These are phyloP conservation scores for Oreochromis spilurus DNA, from an alignment of 2,113 vertebrate genomes.

Conservation along the genomic window DNA sequence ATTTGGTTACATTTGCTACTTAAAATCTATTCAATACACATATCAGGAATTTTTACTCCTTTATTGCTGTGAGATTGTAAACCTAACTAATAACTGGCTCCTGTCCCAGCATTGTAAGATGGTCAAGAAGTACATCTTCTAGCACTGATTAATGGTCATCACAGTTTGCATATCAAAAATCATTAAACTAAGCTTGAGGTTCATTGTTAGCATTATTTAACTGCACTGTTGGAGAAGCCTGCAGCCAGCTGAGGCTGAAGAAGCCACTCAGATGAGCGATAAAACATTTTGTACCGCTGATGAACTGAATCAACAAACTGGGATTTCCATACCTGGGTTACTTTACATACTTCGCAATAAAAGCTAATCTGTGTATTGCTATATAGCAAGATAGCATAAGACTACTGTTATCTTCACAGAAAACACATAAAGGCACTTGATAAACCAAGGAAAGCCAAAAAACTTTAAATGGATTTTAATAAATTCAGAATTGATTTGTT, in stretches of 20 bases:
- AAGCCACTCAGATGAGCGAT: background rate
- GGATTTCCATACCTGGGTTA: background rate
- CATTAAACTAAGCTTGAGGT: background rate
- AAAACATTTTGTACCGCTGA: background rate
- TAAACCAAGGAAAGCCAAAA: background rate
- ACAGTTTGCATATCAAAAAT: background rate
- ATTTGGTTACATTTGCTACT: background rate
- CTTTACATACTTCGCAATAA: background rate
- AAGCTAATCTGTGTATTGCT: background rate
- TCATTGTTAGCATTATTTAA: background rate
- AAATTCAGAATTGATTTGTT: constrained; percentile 6
- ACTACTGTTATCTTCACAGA: background rate
- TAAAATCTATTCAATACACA: background rate
- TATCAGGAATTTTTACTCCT: background rate
- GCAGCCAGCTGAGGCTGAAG: background rate
- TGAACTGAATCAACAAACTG: background rate
- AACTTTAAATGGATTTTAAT: background rate
- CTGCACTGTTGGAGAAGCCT: background rate
- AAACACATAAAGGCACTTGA: background rate
- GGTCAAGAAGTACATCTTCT: background rate
- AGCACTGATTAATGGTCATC: background rate
- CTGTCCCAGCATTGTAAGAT: background rate
- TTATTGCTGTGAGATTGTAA: background rate
- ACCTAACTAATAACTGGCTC: background rate
- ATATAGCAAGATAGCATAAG: background rate